phyloP scores from a whole-genome alignment of 2,888 invertebrate genomes.

The Trissoscelio sp. region DNA sequence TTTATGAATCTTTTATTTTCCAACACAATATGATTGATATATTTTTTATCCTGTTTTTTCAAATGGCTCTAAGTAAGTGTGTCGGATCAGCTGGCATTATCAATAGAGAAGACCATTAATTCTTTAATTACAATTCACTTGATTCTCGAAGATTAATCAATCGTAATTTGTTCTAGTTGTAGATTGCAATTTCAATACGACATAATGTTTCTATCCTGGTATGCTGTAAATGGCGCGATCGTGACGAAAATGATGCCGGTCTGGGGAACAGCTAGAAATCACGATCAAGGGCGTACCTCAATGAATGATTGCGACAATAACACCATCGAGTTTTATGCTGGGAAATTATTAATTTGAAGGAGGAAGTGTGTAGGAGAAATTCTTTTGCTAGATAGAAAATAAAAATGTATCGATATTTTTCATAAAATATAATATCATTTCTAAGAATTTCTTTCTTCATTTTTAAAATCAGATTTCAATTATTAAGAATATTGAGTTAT shows the following conservation, averaged over 20 bases:
- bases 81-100: constrained; percentile 3
- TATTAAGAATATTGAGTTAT: too few species aligned
- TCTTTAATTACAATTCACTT: constrained; percentile 6
- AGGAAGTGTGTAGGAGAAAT: too few species aligned
- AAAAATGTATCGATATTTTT: too few species aligned
- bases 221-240: constrained; percentile 53
- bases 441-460: too few species aligned
- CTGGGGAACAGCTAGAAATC: constrained; percentile 59
- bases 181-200: constrained; percentile 47
- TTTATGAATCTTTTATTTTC: constrained; percentile 20
- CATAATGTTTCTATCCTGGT: constrained; percentile 55
- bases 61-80: constrained; percentile 7
- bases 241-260: constrained; percentile 45
- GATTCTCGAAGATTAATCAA: constrained; percentile 5
- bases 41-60: background rate
- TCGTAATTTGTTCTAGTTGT: constrained; percentile 18
- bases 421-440: too few species aligned
- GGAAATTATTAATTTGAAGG: background rate
- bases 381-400: too few species aligned
- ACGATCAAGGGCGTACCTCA: constrained; percentile 14
- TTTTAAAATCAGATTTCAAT: too few species aligned
- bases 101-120: constrained; percentile 1
- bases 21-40: constrained; percentile 10
- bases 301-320: background rate
- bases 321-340: background rate